A percentile compares a stretch with the other conserved stretches of the same genome.
These are phyloP conservation scores for Drosophila mercatorum DNA, from an alignment of 2,888 invertebrate species.

Conservation along the genomic window DNA sequence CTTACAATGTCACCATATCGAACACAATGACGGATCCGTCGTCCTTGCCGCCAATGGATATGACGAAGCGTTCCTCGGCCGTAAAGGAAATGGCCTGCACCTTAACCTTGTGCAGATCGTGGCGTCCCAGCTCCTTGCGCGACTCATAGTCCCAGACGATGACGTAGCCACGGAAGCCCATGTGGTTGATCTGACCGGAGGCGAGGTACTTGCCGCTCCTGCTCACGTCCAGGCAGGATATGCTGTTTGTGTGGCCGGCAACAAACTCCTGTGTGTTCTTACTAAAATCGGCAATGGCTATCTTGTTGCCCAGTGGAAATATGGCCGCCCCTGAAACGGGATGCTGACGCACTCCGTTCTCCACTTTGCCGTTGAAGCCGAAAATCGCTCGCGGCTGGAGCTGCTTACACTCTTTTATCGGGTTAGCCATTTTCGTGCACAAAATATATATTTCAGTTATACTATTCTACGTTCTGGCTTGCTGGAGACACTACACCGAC, in stretches of 20 bases:
- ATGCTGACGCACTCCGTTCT: conserved; percentile 89
- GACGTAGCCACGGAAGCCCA: conserved; percentile 94
- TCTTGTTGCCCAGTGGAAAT: conserved; percentile 92
- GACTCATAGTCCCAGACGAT: conserved; percentile 94
- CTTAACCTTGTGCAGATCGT: conserved; percentile 94
- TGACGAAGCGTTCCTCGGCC: conserved; percentile 91
- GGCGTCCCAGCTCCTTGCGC: conserved; percentile 87
- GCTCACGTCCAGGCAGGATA: conserved; percentile 92
- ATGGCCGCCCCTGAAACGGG: conserved; percentile 89
- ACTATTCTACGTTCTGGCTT: conserved; percentile 2
- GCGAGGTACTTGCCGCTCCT: conserved; percentile 91
- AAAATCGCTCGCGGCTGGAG: conserved; percentile 90
- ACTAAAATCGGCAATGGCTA: conserved; percentile 88
- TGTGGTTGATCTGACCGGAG: conserved; percentile 95
- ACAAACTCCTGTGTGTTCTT: conserved; percentile 91
- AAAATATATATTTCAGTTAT: conserved; percentile 42
- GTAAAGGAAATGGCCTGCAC: conserved; percentile 94
- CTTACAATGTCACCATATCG: conserved; percentile 87
- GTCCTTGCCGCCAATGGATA: conserved; percentile 95
- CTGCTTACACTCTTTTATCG: conserved; percentile 78
- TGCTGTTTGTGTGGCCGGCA: conserved; percentile 91
- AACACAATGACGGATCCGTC: conserved; percentile 95
- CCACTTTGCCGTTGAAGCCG: conserved; percentile 90
- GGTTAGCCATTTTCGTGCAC: conserved; percentile 40
- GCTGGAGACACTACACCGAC: conserved; percentile 9